Conservation (phyloP, 2,113 vertebrate species). For the Entomyzon cyanotis region DNA sequence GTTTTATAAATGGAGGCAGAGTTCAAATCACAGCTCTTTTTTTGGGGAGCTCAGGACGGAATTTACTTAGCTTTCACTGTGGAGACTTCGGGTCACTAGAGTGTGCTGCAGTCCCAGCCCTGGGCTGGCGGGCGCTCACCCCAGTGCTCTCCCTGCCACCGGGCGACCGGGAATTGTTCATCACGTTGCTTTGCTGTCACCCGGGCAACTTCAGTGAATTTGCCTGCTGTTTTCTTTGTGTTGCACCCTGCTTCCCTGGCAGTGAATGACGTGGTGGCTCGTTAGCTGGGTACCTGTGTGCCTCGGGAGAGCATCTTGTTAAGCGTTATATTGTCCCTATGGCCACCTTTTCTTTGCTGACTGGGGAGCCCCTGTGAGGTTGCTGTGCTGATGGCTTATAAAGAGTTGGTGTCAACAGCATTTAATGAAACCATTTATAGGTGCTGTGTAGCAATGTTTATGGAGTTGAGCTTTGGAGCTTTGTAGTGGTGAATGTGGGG, state of each 20-base stretch:
- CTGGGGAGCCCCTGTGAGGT: slow-evolving; percentile 12
- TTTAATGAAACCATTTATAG: slow-evolving; percentile 63
- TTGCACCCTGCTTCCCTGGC: slow-evolving; percentile 34
- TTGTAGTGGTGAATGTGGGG: not conserved
- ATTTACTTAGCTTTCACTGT: not conserved
- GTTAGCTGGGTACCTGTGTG: slow-evolving; percentile 47
- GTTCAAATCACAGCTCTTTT: not conserved
- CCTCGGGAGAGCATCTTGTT: slow-evolving; percentile 33
- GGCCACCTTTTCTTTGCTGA: slow-evolving; percentile 30
- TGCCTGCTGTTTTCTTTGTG: slow-evolving; percentile 71
- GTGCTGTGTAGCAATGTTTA: not conserved
- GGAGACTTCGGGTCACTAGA: slow-evolving; percentile 74
- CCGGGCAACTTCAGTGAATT: slow-evolving; percentile 69
- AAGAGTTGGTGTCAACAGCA: slow-evolving; percentile 52
- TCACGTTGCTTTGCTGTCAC: slow-evolving; percentile 63
- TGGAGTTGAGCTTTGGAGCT: slow-evolving; percentile 22
- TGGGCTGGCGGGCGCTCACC: not conserved
- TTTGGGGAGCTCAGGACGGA: not conserved
- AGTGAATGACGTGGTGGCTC: slow-evolving; percentile 57
- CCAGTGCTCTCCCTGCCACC: not conserved
- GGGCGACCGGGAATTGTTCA: slow-evolving; percentile 56
- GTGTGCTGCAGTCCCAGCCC: slow-evolving; percentile 84
- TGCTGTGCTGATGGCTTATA: slow-evolving; percentile 27
- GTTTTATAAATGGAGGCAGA: not conserved
- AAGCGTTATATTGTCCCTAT: not conserved